Conservation (phyloP, 2,888 invertebrate species). For the Eurytoma adleriae region DNA sequence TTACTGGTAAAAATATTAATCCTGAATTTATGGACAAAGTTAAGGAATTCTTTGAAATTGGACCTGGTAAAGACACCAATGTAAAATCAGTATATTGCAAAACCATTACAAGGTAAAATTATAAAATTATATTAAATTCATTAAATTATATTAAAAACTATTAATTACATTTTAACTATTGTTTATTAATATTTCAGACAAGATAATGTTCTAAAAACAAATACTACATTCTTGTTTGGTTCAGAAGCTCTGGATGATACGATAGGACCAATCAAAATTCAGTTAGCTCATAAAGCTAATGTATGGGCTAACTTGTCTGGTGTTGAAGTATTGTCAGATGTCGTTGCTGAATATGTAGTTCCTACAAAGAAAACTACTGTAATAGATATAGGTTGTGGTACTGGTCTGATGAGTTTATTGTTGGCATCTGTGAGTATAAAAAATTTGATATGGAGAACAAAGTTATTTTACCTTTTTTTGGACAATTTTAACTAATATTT, state of each 20-base stretch:
- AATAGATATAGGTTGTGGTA: conserved; percentile 73
- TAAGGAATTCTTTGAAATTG: conserved; percentile 69
- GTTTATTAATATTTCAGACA: conserved; percentile 59
- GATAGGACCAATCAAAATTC: conserved; percentile 70
- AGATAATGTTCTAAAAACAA: conserved; percentile 63
- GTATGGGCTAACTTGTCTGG: conserved; percentile 73
- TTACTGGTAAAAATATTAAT: conserved; percentile 71
- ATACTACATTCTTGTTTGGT: conserved; percentile 71
- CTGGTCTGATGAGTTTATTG: conserved; percentile 72
- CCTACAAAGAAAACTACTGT: conserved; percentile 67
- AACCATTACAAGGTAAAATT: conserved; percentile 69
- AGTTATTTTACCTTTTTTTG: conserved; percentile 20
- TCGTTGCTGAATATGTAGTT: conserved; percentile 67
- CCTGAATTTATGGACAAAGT: conserved; percentile 69
- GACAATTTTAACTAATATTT: conserved; percentile 5
- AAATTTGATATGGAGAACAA: not conserved
- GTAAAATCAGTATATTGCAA: conserved; percentile 75
- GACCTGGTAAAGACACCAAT: conserved; percentile 71
- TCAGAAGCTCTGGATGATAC: conserved; percentile 72
- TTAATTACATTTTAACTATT: conserved; percentile 23
- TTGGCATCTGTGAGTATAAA: conserved; percentile 69
- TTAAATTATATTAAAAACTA: conserved; percentile 35
- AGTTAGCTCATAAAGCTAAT: conserved; percentile 73
- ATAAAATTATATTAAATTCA: conserved; percentile 26
- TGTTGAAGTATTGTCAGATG: conserved; percentile 69